A percentile compares a stretch with the other conserved stretches of the same genome.
Evolutionary conservation across 2,797 vertebrate genomes (phyloP).

Genomic region (Lagocephalus sceleratus): DNA sequence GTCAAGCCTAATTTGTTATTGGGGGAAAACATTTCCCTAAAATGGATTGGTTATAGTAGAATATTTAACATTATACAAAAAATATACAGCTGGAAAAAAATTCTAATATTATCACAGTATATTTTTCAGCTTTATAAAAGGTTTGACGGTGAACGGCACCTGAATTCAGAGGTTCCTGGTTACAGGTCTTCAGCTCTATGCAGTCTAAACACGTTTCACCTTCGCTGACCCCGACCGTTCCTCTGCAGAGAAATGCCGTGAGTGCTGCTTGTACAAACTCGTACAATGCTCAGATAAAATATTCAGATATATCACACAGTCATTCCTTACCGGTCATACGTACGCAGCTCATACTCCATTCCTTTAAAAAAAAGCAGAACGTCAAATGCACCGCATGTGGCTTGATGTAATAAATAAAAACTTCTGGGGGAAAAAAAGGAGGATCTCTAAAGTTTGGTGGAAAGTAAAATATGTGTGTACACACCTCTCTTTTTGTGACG

Average conservation of each 20-base stretch:
- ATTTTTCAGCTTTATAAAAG: neutral
- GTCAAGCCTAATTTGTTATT: too few species aligned
- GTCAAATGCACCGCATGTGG: constrained; percentile 2
- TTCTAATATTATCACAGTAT: too few species aligned
- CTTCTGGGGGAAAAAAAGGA: neutral
- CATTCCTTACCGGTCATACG: constrained; percentile 77
- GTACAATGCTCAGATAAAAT: neutral
- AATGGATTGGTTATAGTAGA: too few species aligned
- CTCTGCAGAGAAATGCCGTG: constrained; percentile 63
- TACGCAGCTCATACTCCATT: constrained; percentile 76
- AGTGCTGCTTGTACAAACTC: neutral
- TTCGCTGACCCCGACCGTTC: constrained; percentile 59
- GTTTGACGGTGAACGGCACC: constrained; percentile 65
- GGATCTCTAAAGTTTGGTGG: too few species aligned
- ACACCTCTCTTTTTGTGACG: constrained; percentile 83
- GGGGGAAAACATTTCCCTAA: too few species aligned
- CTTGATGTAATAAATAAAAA: neutral
- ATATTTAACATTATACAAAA: too few species aligned
- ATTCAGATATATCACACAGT: neutral
- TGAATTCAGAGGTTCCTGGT: constrained; percentile 82
- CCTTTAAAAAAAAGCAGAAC: constrained; percentile 60
- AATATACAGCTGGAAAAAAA: too few species aligned
- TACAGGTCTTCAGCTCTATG: constrained; percentile 77
- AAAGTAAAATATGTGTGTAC: neutral
- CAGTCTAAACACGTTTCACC: constrained; percentile 77